These are phyloP conservation scores for Mixornis gularis DNA, from an alignment of 2,113 vertebrate genomes.

Conservation along the genomic window DNA sequence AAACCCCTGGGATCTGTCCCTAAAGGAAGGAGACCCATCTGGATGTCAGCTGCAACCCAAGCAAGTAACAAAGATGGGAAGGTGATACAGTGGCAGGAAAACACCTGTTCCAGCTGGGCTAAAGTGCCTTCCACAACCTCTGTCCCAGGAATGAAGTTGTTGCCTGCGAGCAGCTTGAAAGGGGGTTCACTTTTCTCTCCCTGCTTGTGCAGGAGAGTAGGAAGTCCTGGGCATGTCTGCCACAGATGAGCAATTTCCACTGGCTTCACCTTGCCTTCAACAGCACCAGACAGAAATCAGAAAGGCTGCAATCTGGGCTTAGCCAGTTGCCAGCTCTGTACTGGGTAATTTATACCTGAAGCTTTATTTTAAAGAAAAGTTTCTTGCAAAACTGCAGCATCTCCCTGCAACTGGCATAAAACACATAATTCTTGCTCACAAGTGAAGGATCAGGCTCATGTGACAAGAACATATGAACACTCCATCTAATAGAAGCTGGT, in stretches of 20 bases:
- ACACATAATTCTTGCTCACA: background rate
- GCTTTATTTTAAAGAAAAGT: background rate
- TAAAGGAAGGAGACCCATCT: background rate
- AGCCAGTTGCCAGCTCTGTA: background rate
- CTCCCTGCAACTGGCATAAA: background rate
- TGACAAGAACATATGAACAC: background rate
- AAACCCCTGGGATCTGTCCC: background rate
- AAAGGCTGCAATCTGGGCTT: background rate
- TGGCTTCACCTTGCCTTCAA: background rate
- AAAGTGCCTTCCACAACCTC: background rate
- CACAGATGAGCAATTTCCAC: accelerated
- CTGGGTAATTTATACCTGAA: background rate
- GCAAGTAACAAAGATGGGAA: background rate
- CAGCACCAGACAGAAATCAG: background rate
- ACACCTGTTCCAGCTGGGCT: background rate
- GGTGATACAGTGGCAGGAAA: background rate
- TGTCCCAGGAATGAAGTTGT: background rate
- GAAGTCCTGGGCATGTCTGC: background rate
- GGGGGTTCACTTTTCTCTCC: background rate
- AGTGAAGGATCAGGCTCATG: background rate
- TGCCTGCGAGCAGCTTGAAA: background rate
- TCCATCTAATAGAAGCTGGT: background rate
- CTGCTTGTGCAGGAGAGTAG: background rate
- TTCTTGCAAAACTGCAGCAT: background rate
- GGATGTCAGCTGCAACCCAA: background rate